phyloP scores from a whole-genome alignment of 2,888 invertebrate species.

The Melanargia galathea region DNA sequence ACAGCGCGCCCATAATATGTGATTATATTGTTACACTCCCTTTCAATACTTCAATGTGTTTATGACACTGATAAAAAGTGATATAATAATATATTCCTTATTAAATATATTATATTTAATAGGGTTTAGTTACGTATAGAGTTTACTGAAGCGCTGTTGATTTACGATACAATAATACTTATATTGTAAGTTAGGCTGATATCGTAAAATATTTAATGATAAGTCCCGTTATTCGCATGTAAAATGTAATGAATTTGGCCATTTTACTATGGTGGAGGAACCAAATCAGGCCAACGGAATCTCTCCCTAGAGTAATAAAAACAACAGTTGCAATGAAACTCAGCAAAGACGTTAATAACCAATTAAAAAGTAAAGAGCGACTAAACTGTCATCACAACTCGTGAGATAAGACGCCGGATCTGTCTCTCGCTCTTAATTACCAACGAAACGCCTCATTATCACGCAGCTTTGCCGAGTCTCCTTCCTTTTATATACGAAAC shows the following conservation, averaged over 20 bases:
- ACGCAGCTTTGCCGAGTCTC: slow-evolving; percentile 59
- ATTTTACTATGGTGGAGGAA: not conserved
- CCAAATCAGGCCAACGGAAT: slow-evolving; percentile 9
- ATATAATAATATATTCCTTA: not conserved
- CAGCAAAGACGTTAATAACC: slow-evolving; percentile 20
- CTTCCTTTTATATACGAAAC: slow-evolving; percentile 69
- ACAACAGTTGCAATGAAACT: slow-evolving; percentile 13
- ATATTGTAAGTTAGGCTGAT: not conserved
- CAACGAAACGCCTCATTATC: slow-evolving; percentile 77
- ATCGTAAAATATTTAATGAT: slow-evolving; percentile 2
- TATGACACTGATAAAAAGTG: not conserved
- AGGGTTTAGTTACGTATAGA: too few species aligned
- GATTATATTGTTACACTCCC: not conserved
- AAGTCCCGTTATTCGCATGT: not conserved
- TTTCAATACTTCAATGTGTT: not conserved
- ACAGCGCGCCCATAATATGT: not conserved
- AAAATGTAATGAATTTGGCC: slow-evolving; percentile 1
- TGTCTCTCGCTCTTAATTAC: slow-evolving; percentile 69
- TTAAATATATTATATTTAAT: not conserved
- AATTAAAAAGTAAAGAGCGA: slow-evolving; percentile 57
- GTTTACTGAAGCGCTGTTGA: not conserved
- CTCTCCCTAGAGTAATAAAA: slow-evolving; percentile 17
- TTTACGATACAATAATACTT: slow-evolving; percentile 2
- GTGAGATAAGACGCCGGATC: slow-evolving; percentile 50
- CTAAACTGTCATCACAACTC: slow-evolving; percentile 69